These are phyloP conservation scores for Danaus plexippus DNA, from an alignment of 1,140 invertebrate species.

Conservation along the genomic window DNA sequence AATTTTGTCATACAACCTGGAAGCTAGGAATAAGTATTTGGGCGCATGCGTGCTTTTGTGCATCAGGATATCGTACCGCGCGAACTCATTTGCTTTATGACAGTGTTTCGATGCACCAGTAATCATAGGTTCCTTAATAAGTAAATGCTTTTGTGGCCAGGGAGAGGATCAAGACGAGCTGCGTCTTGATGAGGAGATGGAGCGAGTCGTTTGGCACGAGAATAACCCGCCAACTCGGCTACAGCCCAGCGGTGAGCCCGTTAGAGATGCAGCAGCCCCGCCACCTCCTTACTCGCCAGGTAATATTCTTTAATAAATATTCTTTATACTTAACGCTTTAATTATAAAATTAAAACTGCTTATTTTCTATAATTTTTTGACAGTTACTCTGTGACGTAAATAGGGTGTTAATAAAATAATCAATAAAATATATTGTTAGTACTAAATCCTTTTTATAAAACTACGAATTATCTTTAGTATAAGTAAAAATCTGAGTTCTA, in stretches of 20 bases:
- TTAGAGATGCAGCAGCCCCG: constrained; percentile 41
- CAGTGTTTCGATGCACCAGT: constrained; percentile 10
- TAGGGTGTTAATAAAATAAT: too few relatives aligned
- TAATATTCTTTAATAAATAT: too few relatives aligned
- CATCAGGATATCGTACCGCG: constrained; percentile 6
- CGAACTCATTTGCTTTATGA: constrained; percentile 11
- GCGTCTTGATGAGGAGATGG: constrained; percentile 58
- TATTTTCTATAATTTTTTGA: too few relatives aligned
- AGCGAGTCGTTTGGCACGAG: constrained; percentile 55
- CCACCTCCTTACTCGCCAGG: constrained; percentile 29
- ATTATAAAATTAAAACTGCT: too few relatives aligned
- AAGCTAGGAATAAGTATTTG: background rate
- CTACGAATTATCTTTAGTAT: too few relatives aligned
- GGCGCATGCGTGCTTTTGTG: constrained; percentile 12
- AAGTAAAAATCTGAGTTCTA: too few relatives aligned
- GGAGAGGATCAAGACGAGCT: constrained; percentile 43
- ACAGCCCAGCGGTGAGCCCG: constrained; percentile 25
- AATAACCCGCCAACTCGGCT: constrained; percentile 22
- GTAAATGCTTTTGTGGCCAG: constrained; percentile 17
- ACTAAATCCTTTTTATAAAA: too few relatives aligned
- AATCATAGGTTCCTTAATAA: constrained; percentile 2
- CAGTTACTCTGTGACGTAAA: too few relatives aligned
- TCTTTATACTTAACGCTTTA: too few relatives aligned
- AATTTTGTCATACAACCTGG: background rate
- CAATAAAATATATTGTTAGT: too few relatives aligned